Percentiles rank a stretch among this genome's conserved stretches.
These are phyloP conservation scores for Pygoscelis adeliae DNA, from an alignment of 2,113 vertebrate species.

Conservation along the genomic window DNA sequence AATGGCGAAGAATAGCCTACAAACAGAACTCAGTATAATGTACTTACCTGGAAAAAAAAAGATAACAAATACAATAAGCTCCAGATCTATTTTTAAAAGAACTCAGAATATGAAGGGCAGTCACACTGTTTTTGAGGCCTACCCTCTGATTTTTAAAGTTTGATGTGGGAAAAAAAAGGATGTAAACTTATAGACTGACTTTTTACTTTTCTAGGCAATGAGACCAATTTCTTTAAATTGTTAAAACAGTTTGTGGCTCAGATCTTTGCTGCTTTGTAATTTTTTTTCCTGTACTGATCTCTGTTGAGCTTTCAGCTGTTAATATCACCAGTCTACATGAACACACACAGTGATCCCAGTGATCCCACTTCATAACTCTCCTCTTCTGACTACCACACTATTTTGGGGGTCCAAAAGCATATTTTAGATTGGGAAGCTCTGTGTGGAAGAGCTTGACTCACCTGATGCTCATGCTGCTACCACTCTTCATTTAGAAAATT, in stretches of 20 bases:
- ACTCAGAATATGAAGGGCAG: not conserved
- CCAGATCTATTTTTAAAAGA: not conserved
- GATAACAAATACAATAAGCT: not conserved
- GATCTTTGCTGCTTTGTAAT: not conserved
- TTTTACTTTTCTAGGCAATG: not conserved
- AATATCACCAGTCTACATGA: not conserved
- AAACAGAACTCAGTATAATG: not conserved
- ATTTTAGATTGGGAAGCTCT: not conserved
- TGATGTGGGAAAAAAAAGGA: not conserved
- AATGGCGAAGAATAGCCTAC: not conserved
- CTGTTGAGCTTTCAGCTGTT: not conserved
- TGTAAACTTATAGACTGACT: not conserved
- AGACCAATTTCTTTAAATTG: not conserved
- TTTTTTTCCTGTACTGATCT: not conserved
- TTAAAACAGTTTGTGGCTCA: not conserved
- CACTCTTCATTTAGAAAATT: not conserved
- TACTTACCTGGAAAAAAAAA: not conserved
- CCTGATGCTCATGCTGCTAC: not conserved
- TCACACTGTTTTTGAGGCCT: not conserved
- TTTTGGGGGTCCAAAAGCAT: not conserved
- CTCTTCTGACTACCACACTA: not conserved
- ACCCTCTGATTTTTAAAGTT: not conserved
- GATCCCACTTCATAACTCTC: not conserved
- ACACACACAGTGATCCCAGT: not conserved
- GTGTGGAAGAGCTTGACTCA: not conserved